Evolutionary conservation across 53 echinoderm and acorn worm species (phyloP), one percentile per base, ranked within the genome.

Genomic region (Antedon mediterranea): DNA sequence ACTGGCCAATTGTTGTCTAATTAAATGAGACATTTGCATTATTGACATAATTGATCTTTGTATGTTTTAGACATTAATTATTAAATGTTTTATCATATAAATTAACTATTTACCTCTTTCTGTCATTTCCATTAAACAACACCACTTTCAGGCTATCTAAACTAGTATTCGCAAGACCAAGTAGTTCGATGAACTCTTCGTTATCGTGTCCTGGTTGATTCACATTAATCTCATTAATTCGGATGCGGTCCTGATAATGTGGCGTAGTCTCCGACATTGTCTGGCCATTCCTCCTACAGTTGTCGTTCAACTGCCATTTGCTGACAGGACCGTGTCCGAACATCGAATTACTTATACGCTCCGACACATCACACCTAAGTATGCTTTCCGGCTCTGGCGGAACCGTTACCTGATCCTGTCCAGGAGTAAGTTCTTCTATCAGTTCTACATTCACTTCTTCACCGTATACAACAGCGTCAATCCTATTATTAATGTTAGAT

Each of bases 401-500:
- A 71, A 78, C 75, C 28, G 82, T 86, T 29, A 86, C 78, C 43
- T 82, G 86, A 33, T 86, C 82, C 30, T 86, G 86, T n/a, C 72
- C 71, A 29, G 34, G 43, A 43, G 74, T 28, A 79, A 79, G 7
- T 23, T 18, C 23, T 26, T 57, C 57, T 2, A 57, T 3, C 2
- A 57, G 23, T 15, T 57, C 57, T 23, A 57, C 11, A 57, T 57
- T 57, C 20, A 57, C 57, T 11, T 57, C 88, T 34, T 80, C 81
- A 29, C 92, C 92, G 73, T 86, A 91, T n/a, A 91, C 88, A 18
- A 91, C 84, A 15, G 91, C 88, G 84, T 91, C 91, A 30, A 91
- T 89, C 14, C 86, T 82, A 72, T 83, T 85, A 42, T 71, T 74
- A 34, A 75, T 42, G 0, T 81, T 81, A 33, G 83, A 29, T 34